These are phyloP conservation scores for Geotrypetes seraphini DNA, from an alignment of 2,797 vertebrate species.

Conservation along the genomic window DNA sequence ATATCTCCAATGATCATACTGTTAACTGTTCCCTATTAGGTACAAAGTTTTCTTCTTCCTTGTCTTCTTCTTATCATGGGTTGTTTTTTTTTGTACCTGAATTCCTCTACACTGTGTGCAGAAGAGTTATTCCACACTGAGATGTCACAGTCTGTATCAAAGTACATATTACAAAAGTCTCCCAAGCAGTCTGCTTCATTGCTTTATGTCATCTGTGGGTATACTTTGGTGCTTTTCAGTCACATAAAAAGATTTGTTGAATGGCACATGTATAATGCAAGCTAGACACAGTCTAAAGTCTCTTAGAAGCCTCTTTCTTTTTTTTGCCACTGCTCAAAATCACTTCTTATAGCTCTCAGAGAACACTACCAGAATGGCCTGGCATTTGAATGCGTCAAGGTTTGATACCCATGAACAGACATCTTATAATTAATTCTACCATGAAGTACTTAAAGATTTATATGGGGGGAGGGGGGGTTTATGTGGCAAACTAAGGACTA, in stretches of 20 bases:
- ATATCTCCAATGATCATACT: slow-evolving; percentile 8
- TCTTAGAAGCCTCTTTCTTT: slow-evolving; percentile 16
- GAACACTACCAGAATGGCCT: slow-evolving; percentile 25
- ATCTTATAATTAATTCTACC: slow-evolving; percentile 50
- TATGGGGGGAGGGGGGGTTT: slow-evolving; percentile 50
- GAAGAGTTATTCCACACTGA: slow-evolving; percentile 2
- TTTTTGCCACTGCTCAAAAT: slow-evolving; percentile 17
- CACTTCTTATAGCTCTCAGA: slow-evolving; percentile 20
- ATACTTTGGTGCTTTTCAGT: no score
- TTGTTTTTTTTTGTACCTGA: slow-evolving; percentile 1
- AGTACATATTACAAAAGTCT: background rate
- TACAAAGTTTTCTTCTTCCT: no score
- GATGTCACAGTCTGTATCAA: background rate
- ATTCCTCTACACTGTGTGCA: slow-evolving; percentile 7
- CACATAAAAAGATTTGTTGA: no score
- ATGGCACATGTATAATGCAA: background rate
- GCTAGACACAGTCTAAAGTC: slow-evolving; percentile 6
- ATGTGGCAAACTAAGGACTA: slow-evolving; percentile 43
- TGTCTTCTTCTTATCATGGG: no score
- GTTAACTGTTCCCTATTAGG: slow-evolving; percentile 17
- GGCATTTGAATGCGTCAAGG: slow-evolving; percentile 39
- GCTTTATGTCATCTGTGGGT: background rate
- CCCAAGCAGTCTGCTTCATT: background rate
- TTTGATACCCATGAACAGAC: slow-evolving; percentile 26
- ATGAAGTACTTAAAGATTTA: slow-evolving; percentile 44